Conservation (phyloP, 2,113 vertebrate genomes). For the Podarcis cretensis region DNA sequence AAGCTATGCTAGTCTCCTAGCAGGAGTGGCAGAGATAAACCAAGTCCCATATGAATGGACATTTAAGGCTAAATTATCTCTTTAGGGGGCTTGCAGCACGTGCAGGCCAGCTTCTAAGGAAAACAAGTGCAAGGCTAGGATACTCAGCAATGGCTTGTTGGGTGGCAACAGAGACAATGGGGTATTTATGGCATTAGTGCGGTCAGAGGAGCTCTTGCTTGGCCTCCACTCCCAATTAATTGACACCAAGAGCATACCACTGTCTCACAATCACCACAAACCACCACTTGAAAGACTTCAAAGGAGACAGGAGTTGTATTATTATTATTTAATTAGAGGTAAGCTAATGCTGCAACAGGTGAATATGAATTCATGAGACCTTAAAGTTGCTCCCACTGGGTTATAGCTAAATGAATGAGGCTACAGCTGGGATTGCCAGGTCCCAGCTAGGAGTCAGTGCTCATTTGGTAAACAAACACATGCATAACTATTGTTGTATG, state of each 20-base stretch:
- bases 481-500: too few species aligned
- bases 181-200: too few species aligned
- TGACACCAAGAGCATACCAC: too few species aligned
- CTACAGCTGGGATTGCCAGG: neutral
- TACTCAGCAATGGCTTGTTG: neutral
- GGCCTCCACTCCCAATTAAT: too few species aligned
- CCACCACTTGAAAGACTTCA: neutral
- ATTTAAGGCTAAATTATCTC: slow-evolving; percentile 41
- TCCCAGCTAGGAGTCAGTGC: too few species aligned
- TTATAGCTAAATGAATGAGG: too few species aligned
- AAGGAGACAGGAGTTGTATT: neutral
- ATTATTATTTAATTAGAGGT: neutral
- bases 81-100: slow-evolving; percentile 50
- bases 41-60: slow-evolving; percentile 43
- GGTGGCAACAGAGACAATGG: neutral
- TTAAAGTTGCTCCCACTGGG: too few species aligned
- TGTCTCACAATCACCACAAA: too few species aligned
- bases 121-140: slow-evolving; percentile 34
- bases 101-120: slow-evolving; percentile 14
- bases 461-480: too few species aligned
- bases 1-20: slow-evolving; percentile 35
- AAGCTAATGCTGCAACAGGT: neutral
- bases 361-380: neutral
- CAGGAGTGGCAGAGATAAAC: slow-evolving; percentile 57
- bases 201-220: too few species aligned